Evolutionary conservation across 30 jellyfish, hydroid and myxozoan genomes (phyloP).

Genomic region (Turritopsis dohrnii): DNA sequence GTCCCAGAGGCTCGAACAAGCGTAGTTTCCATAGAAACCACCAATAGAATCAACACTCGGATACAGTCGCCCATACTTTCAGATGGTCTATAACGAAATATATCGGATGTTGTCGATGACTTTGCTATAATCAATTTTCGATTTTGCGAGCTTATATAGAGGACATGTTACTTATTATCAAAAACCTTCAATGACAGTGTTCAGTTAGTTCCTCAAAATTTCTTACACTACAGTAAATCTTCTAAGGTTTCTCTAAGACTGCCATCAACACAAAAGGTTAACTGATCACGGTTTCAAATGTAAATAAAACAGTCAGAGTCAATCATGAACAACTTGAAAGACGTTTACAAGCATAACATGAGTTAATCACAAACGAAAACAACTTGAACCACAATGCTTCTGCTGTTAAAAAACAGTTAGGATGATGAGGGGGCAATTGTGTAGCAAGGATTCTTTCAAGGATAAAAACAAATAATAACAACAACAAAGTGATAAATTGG

Average conservation of each 20-base stretch:
- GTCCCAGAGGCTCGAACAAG: slow-evolving; percentile 16
- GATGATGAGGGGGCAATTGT: no score
- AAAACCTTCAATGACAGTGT: background rate
- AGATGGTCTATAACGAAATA: background rate
- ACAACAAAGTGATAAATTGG: background rate
- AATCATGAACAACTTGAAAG: background rate
- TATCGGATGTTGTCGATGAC: background rate
- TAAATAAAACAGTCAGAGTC: background rate
- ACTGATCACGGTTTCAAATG: background rate
- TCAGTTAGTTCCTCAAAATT: background rate
- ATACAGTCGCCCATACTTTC: background rate
- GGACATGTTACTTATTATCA: background rate
- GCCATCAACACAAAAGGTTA: background rate
- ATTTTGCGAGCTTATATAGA: background rate
- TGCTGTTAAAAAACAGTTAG: background rate
- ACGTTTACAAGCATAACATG: background rate
- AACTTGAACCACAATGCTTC: background rate
- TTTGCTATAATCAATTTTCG: background rate
- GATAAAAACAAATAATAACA: no score
- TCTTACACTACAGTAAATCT: background rate
- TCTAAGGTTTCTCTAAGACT: background rate
- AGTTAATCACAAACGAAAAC: background rate
- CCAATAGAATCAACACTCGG: background rate
- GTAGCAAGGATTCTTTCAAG: background rate
- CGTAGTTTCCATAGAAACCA: background rate